Conservation (phyloP, 2,113 vertebrate genomes). For the Neomonachus schauinslandi region DNA sequence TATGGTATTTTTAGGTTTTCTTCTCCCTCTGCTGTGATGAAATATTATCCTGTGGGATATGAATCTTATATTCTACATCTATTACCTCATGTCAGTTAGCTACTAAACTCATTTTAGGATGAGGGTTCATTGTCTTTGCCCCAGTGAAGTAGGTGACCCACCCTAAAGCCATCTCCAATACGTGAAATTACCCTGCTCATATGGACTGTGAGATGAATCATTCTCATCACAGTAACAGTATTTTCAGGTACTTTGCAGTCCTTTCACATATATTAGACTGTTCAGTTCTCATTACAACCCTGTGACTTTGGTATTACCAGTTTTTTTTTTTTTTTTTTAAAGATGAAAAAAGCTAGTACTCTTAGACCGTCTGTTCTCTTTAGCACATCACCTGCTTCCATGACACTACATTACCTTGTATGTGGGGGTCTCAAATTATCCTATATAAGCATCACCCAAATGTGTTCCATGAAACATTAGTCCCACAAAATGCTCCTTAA, state of each 20-base stretch:
- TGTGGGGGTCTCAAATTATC: neutral
- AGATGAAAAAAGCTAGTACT: neutral
- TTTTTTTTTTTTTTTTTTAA: neutral
- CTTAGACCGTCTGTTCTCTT: neutral
- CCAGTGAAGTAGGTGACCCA: neutral
- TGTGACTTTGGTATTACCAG: neutral
- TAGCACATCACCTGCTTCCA: neutral
- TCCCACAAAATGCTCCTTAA: neutral
- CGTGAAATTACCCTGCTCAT: neutral
- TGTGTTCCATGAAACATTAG: neutral
- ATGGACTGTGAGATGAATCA: neutral
- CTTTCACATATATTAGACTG: neutral
- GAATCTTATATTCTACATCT: neutral
- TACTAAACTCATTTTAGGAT: neutral
- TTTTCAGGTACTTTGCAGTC: neutral
- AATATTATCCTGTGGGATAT: constrained; percentile 35
- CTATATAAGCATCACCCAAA: neutral
- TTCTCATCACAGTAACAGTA: neutral
- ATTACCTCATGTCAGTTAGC: neutral
- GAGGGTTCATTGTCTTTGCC: neutral
- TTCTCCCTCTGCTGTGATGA: constrained; percentile 31
- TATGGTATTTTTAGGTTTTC: constrained; percentile 62
- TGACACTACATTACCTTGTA: neutral
- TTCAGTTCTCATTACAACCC: neutral
- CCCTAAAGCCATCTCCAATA: neutral